Conservation (phyloP, 2,797 vertebrate genomes). For the Triplophysa bombifrons region DNA sequence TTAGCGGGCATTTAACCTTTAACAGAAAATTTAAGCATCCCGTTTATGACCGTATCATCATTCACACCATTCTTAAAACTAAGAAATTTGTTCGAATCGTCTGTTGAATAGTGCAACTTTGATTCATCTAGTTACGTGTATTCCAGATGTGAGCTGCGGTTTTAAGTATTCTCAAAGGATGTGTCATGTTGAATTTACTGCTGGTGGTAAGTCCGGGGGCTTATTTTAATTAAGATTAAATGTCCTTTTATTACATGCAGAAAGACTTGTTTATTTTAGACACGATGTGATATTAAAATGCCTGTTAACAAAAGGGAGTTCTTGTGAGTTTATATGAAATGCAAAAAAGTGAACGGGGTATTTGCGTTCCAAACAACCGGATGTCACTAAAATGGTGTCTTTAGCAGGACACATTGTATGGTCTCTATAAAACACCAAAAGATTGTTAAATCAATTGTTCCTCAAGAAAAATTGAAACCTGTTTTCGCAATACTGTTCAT, state of each 20-base stretch:
- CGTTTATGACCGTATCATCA: slow-evolving; percentile 45
- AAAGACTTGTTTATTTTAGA: slow-evolving; percentile 50
- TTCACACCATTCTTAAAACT: slow-evolving; percentile 36
- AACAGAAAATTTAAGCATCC: slow-evolving; percentile 48
- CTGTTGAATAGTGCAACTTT: slow-evolving; percentile 23
- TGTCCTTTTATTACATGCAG: slow-evolving; percentile 34
- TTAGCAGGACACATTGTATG: slow-evolving; percentile 8
- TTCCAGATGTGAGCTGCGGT: slow-evolving; percentile 15
- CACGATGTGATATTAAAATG: slow-evolving; percentile 4
- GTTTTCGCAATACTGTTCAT: neutral
- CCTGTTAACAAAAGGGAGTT: slow-evolving; percentile 9
- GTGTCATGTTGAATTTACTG: slow-evolving; percentile 28
- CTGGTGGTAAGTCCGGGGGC: slow-evolving; percentile 15
- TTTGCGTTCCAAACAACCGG: slow-evolving; percentile 32
- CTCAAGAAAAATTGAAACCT: slow-evolving; percentile 7
- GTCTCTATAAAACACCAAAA: slow-evolving; percentile 4
- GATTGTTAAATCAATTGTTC: slow-evolving; percentile 13
- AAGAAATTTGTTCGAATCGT: slow-evolving; percentile 40
- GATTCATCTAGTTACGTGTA: slow-evolving; percentile 28
- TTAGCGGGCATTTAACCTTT: slow-evolving; percentile 48
- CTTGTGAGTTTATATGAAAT: slow-evolving; percentile 16
- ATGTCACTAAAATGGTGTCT: neutral
- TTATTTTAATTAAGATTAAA: slow-evolving; percentile 50
- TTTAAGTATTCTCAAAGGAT: slow-evolving; percentile 39
- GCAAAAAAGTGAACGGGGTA: slow-evolving; percentile 5